These are phyloP conservation scores for Petaurus breviceps DNA, from an alignment of 2,113 vertebrate genomes.

Conservation along the genomic window DNA sequence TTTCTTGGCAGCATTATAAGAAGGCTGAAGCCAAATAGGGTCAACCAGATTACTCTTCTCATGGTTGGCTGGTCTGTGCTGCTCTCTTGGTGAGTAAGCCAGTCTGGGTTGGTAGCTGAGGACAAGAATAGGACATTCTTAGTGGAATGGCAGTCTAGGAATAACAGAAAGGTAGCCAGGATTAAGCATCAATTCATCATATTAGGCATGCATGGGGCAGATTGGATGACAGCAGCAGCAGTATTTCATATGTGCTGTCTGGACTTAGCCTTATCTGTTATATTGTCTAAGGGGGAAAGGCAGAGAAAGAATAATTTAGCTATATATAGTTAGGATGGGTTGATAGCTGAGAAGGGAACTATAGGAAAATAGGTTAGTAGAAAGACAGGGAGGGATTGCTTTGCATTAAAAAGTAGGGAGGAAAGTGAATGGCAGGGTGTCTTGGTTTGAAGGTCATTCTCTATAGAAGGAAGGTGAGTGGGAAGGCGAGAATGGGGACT, in stretches of 20 bases:
- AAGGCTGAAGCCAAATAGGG: not conserved
- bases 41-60: not conserved
- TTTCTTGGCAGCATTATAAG: constrained; percentile 44
- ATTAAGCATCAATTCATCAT: not conserved
- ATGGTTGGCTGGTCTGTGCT: not conserved
- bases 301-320: not conserved
- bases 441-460: not conserved
- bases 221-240: not conserved
- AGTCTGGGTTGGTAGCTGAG: not conserved
- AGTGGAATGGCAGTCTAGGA: not conserved
- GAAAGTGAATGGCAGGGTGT: not conserved
- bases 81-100: constrained; percentile 19
- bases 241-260: not conserved
- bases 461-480: not conserved
- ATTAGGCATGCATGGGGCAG: not conserved
- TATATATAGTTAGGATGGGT: not conserved
- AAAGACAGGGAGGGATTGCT: not conserved
- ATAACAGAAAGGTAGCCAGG: not conserved
- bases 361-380: not conserved
- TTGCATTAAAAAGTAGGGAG: not conserved
- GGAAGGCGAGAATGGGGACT: not conserved
- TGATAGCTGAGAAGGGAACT: not conserved
- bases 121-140: not conserved
- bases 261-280: not conserved
- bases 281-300: not conserved